phyloP scores from a whole-genome alignment of 2,113 vertebrate species.

The Mirounga angustirostris region DNA sequence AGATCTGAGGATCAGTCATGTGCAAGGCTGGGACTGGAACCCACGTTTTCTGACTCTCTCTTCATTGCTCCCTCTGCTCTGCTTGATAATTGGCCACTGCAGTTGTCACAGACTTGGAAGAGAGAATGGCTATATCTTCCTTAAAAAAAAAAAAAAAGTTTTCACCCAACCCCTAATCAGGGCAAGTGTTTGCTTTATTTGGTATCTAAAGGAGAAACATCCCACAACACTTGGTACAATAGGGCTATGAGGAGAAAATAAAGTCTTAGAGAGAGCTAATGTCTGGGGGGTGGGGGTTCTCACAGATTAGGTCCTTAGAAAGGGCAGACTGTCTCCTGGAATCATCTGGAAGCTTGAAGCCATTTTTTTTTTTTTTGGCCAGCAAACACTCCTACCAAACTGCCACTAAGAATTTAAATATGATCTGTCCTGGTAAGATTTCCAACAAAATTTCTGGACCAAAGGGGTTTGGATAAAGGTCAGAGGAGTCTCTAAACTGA shows the following conservation, averaged over 20 bases:
- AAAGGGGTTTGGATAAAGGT: slow-evolving; percentile 57
- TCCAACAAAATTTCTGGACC: slow-evolving; percentile 47
- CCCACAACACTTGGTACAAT: not conserved
- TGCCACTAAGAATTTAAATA: slow-evolving; percentile 59
- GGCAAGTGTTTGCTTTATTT: slow-evolving; percentile 36
- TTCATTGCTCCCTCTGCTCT: not conserved
- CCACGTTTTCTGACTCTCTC: not conserved
- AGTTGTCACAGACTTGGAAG: slow-evolving; percentile 3
- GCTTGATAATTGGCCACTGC: not conserved
- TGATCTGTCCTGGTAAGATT: slow-evolving; percentile 50
- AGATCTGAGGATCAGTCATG: not conserved
- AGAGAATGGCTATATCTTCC: not conserved
- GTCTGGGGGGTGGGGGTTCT: not conserved
- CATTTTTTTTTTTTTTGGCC: not conserved
- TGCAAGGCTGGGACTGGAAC: not conserved
- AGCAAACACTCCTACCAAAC: slow-evolving; percentile 43
- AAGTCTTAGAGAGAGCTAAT: not conserved
- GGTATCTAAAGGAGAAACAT: slow-evolving; percentile 34
- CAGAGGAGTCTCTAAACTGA: slow-evolving; percentile 11
- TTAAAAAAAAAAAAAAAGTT: not conserved
- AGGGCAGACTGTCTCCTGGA: slow-evolving; percentile 31
- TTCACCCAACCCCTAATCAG: not conserved
- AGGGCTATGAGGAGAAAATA: not conserved
- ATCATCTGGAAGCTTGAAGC: slow-evolving; percentile 43
- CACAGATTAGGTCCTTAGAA: not conserved